Base-by-base conservation (phyloP, 2,797 vertebrate genomes). In the Cyclopterus lumpus region DNA sequence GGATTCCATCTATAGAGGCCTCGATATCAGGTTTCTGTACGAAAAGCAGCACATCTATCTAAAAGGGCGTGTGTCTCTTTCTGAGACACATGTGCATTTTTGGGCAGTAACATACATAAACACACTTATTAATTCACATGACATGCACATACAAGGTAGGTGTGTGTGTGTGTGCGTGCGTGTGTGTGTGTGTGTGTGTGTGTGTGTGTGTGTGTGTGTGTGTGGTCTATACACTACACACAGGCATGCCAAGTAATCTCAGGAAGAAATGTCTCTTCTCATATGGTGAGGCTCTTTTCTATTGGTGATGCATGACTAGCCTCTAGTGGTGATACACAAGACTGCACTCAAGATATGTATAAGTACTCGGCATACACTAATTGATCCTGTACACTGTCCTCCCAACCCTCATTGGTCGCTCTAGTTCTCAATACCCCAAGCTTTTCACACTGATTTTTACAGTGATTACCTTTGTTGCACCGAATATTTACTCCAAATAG, bases 11-110 rank as follows among this genome's bases (percentile, higher is more conserved):
- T 85, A 64, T 51, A 72, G 59, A 74, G 80, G 88, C 73, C 76
- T 77, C 18, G 0, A 75, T 67, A 89, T 92, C 89, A 59, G 18
- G 79, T 93, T 93, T 84, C 90, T 81, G 32, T 71, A 28, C 61
- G 83, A 87, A 90, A 75, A 87, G 74, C 80, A 76, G 77, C 26
- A 66, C 68, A 83, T 84, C 86, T 85, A 86, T 83, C 69, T 74
- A 86, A 73, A 85, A 68, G 67, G 68, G 40, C 11, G 38, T 14
- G 38, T 38, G 38, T 36, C 36, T 38, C 11, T 36, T 36, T 36
- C 34, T 36, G 18, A 79, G 28, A 75, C 42, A 78, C 73, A 46
- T 32, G 38, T 61, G 34, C 38, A 11, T 14, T 40, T 40, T 40
- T 40, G 38, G 38, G 38, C 57, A 61, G 67, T 32, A 67, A 66